phyloP scores from a whole-genome alignment of 2,888 invertebrate genomes.

The Quadroppia sp. region DNA sequence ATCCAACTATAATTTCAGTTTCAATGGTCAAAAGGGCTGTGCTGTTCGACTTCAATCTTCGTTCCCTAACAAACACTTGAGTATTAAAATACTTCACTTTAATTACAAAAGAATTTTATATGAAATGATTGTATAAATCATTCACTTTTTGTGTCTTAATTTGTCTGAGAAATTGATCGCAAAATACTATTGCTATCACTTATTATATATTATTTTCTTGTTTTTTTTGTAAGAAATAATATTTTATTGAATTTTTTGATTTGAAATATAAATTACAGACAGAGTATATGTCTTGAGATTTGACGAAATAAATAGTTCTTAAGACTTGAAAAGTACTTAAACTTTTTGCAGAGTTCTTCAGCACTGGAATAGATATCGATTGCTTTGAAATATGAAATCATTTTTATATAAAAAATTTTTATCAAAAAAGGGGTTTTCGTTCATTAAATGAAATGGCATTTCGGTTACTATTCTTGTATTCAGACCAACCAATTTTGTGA shows the following conservation, averaged over 20 bases:
- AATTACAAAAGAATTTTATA: not conserved
- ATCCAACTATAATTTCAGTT: constrained; percentile 20
- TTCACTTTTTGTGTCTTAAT: not conserved
- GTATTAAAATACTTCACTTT: not conserved
- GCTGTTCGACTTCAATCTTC: not conserved
- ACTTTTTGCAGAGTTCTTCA: not conserved
- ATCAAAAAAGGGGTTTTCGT: not conserved
- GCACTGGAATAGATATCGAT: constrained; percentile 1
- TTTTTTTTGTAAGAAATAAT: not conserved
- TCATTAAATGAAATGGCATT: not conserved
- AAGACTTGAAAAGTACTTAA: not conserved
- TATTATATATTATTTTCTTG: not conserved
- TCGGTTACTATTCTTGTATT: not conserved
- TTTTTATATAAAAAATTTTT: not conserved
- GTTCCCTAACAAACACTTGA: constrained; percentile 1
- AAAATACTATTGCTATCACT: not conserved
- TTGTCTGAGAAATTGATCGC: not conserved
- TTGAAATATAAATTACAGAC: not conserved
- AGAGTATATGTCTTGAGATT: not conserved
- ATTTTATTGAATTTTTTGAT: constrained; percentile 9
- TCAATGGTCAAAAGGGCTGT: not conserved
- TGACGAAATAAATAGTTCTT: constrained; percentile 3
- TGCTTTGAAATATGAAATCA: not conserved
- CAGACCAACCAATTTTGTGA: not conserved
- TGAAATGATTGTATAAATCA: not conserved